phyloP scores from a whole-genome alignment of 2,888 invertebrate species.

The Dasypolia templi region DNA sequence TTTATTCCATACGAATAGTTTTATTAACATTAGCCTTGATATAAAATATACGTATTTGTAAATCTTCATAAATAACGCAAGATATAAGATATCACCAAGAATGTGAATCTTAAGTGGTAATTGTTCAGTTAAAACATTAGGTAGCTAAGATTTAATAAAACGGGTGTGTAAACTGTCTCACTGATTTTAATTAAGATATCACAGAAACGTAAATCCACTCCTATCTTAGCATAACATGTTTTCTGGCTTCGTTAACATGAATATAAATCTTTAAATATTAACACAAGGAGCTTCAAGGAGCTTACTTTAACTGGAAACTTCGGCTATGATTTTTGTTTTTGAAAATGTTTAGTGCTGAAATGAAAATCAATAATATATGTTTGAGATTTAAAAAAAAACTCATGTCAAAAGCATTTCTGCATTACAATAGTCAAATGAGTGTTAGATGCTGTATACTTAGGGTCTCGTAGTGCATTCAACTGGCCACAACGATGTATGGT shows the following conservation, averaged over 20 bases:
- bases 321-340: no score
- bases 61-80: background rate
- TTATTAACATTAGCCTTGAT: background rate
- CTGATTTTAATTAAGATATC: slow-evolving; percentile 66
- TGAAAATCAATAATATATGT: no score
- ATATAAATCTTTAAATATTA: slow-evolving; percentile 38
- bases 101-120: slow-evolving; percentile 40
- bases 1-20: background rate
- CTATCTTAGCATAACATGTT: slow-evolving; percentile 57
- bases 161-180: slow-evolving; percentile 46
- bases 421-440: background rate
- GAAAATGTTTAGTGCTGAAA: no score
- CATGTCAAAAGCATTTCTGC: background rate
- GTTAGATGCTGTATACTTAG: background rate
- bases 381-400: background rate
- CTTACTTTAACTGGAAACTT: slow-evolving; percentile 9
- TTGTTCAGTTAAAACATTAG: slow-evolving; percentile 51
- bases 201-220: slow-evolving; percentile 43
- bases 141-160: slow-evolving; percentile 59
- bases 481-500: background rate
- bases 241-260: slow-evolving; percentile 55
- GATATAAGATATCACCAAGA: background rate
- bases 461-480: background rate
- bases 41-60: no score
- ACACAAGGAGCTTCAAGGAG: slow-evolving; percentile 14